These are phyloP conservation scores for Pyrrhosoma nymphula DNA, from an alignment of 2,888 invertebrate species.

Conservation along the genomic window DNA sequence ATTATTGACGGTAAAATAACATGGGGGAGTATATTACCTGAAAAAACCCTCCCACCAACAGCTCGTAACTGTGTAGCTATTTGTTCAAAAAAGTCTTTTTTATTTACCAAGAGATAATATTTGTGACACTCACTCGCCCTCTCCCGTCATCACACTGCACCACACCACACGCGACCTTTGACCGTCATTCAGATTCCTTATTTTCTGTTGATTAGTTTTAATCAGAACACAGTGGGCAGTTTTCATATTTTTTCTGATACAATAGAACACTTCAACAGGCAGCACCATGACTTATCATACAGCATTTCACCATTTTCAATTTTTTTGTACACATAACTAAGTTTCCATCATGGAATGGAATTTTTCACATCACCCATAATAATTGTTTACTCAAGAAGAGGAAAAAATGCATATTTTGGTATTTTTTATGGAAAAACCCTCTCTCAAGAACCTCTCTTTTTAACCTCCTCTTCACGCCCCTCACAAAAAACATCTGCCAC, in stretches of 20 bases:
- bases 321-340: slow-evolving; percentile 64
- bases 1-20: slow-evolving; percentile 65
- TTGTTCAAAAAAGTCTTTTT: slow-evolving; percentile 46
- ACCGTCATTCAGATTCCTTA: slow-evolving; percentile 43
- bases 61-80: slow-evolving; percentile 50
- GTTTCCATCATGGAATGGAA: slow-evolving; percentile 64
- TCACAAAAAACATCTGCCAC: slow-evolving; percentile 16
- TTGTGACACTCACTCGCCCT: neutral
- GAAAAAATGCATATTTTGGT: slow-evolving; percentile 43
- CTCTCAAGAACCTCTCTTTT: slow-evolving; percentile 20
- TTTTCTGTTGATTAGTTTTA: slow-evolving; percentile 41
- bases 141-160: slow-evolving; percentile 21
- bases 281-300: slow-evolving; percentile 65
- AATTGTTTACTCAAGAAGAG: slow-evolving; percentile 47
- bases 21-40: slow-evolving; percentile 64
- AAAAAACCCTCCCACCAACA: slow-evolving; percentile 66
- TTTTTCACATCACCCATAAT: slow-evolving; percentile 55
- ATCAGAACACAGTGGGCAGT: slow-evolving; percentile 57
- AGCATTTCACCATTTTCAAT: slow-evolving; percentile 60
- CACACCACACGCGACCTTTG: slow-evolving; percentile 26
- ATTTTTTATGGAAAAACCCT: slow-evolving; percentile 40
- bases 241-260: slow-evolving; percentile 45
- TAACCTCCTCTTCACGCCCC: neutral
- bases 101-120: slow-evolving; percentile 14
- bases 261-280: slow-evolving; percentile 64